Evolutionary conservation across 2,797 vertebrate species (phyloP).

Genomic region (Spea hammondii): DNA sequence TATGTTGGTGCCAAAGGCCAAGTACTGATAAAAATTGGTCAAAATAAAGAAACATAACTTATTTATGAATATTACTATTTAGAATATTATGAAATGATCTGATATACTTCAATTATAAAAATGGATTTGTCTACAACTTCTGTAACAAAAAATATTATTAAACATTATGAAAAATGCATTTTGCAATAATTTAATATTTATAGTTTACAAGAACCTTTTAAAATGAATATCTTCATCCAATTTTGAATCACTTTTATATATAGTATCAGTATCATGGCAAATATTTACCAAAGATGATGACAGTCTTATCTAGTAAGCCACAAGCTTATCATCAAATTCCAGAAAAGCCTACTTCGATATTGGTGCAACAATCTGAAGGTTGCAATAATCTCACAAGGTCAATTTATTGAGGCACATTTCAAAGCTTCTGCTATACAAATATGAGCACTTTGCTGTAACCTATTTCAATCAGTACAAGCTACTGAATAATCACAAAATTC

Average conservation of each 20-base stretch:
- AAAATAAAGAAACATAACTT: too few species aligned
- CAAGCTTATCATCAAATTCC: constrained; percentile 58
- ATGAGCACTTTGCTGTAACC: constrained; percentile 60
- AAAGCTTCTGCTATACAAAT: constrained; percentile 59
- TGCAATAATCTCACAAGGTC: constrained; percentile 66
- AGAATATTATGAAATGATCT: too few species aligned
- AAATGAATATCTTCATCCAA: neutral
- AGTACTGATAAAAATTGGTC: too few species aligned
- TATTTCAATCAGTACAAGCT: constrained; percentile 69
- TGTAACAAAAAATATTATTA: neutral
- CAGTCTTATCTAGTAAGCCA: constrained; percentile 55
- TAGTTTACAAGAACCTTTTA: neutral
- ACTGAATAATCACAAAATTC: constrained; percentile 71
- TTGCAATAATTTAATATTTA: neutral
- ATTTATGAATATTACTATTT: too few species aligned
- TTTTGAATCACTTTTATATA: constrained; percentile 50
- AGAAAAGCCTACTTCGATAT: constrained; percentile 52
- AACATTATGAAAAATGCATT: neutral
- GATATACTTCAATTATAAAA: too few species aligned
- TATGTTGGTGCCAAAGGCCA: too few species aligned
- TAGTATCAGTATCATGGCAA: constrained; percentile 38
- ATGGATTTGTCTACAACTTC: too few species aligned
- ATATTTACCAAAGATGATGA: constrained; percentile 56
- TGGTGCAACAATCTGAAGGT: constrained; percentile 64
- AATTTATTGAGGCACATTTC: constrained; percentile 62